A percentile compares a stretch with the other conserved stretches of the same genome.
phyloP scores from a whole-genome alignment of 2,113 vertebrate genomes.

The Callionymus lyra region DNA sequence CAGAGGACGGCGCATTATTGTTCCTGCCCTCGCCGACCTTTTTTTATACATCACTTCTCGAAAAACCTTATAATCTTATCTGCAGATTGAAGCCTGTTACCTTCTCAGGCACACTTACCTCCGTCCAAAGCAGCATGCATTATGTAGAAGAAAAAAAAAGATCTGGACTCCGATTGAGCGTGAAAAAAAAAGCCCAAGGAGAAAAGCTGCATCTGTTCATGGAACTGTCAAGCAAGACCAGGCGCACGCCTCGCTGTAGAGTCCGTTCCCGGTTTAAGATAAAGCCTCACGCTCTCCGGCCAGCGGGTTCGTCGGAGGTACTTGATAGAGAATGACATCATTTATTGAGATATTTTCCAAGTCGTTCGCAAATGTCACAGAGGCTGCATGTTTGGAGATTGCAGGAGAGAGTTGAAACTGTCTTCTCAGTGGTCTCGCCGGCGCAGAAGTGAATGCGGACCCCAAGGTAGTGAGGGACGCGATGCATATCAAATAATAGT shows the following conservation, averaged over 20 bases:
- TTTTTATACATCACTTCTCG: too few relatives aligned
- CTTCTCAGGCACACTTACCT: slow-evolving; percentile 1
- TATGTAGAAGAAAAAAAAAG: not conserved
- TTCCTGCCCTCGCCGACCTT: too few relatives aligned
- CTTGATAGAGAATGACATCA: slow-evolving; percentile 23
- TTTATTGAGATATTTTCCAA: slow-evolving; percentile 33
- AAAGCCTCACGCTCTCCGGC: slow-evolving; percentile 2
- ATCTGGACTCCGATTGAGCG: not conserved
- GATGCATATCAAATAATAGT: not conserved
- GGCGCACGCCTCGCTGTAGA: not conserved
- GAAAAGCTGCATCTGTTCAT: slow-evolving; percentile 1
- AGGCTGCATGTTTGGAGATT: slow-evolving; percentile 21
- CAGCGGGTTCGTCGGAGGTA: slow-evolving; percentile 14
- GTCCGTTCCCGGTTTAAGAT: slow-evolving; percentile 21
- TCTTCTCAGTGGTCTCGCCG: slow-evolving; percentile 16
- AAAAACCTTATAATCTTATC: slow-evolving; percentile 1
- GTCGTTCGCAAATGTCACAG: slow-evolving; percentile 31
- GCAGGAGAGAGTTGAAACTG: slow-evolving; percentile 5
- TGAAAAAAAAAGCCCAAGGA: slow-evolving; percentile 8
- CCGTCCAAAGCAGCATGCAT: not conserved
- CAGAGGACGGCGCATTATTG: too few relatives aligned
- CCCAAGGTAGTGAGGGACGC: not conserved
- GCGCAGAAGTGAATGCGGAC: slow-evolving; percentile 16
- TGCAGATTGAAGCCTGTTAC: slow-evolving; percentile 1
- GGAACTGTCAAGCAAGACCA: slow-evolving; percentile 4